These are phyloP conservation scores for Cremastobaeus sp. DNA, from an alignment of 2,888 invertebrate species.

Conservation along the genomic window DNA sequence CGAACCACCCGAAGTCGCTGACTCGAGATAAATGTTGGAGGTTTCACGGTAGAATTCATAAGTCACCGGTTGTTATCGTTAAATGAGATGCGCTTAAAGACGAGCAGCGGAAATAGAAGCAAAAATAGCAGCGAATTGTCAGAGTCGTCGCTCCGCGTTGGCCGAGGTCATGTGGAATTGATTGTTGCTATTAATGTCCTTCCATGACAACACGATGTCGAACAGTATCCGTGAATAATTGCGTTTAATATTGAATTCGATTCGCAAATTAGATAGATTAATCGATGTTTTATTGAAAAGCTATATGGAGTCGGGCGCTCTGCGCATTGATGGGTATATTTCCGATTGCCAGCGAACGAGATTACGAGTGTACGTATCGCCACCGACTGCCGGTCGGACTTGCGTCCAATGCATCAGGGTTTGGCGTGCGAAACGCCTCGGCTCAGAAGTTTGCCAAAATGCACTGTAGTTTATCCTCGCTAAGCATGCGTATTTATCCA, in stretches of 20 bases:
- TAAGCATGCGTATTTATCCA: constrained; percentile 23
- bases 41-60: constrained; percentile 5
- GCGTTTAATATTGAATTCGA: constrained; percentile 33
- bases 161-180: constrained; percentile 1
- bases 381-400: constrained; percentile 27
- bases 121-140: neutral
- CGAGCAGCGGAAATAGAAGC: neutral
- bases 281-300: constrained; percentile 32
- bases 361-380: constrained; percentile 5
- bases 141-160: neutral
- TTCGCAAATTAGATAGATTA: constrained; percentile 38
- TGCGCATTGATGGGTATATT: constrained; percentile 26
- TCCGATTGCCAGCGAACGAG: constrained; percentile 26
- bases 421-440: constrained; percentile 36
- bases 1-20: constrained; percentile 25
- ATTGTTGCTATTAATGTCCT: constrained; percentile 20
- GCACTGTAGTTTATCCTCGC: constrained; percentile 72
- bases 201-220: constrained; percentile 13
- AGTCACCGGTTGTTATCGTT: constrained; percentile 21
- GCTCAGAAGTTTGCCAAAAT: constrained; percentile 69
- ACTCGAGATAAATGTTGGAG: constrained; percentile 26
- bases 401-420: constrained; percentile 64
- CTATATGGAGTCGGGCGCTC: constrained; percentile 9
- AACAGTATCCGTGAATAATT: constrained; percentile 28
- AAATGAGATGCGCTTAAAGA: constrained; percentile 4